Conservation (phyloP, 2,888 invertebrate genomes). For the Girardia tigrina region DNA sequence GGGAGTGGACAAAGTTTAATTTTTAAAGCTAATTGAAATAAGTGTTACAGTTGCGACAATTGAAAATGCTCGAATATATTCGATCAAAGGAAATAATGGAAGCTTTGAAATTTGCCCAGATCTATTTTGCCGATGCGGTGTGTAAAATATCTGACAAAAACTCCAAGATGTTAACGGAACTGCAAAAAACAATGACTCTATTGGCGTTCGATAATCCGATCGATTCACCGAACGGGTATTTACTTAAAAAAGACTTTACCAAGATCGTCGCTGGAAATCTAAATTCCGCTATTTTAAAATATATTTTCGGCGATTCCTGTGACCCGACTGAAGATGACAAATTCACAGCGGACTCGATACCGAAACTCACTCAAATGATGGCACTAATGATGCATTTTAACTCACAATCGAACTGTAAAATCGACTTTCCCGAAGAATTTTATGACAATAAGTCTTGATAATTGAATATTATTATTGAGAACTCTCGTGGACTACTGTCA, state of each 20-base stretch:
- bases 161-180: not conserved
- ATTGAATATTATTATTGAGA: too few species aligned
- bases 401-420: constrained; percentile 19
- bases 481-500: too few species aligned
- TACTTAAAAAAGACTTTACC: not conserved
- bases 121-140: constrained; percentile 30
- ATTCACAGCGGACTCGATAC: not conserved
- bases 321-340: not conserved
- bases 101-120: constrained; percentile 32
- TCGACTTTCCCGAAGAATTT: constrained; percentile 7
- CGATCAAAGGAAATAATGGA: constrained; percentile 2
- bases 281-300: constrained; percentile 10
- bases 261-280: constrained; percentile 16
- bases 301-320: not conserved
- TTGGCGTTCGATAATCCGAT: constrained; percentile 34
- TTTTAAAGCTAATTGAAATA: too few species aligned
- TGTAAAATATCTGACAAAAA: constrained; percentile 11
- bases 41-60: constrained; percentile 16
- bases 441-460: not conserved
- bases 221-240: constrained; percentile 24
- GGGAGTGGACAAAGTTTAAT: too few species aligned
- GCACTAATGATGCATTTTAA: constrained; percentile 9
- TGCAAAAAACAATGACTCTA: constrained; percentile 33
- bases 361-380: constrained; percentile 25
- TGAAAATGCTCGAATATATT: constrained; percentile 20